Evolutionary conservation across 2,888 invertebrate genomes (phyloP).

Genomic region (Ophion ellenae): DNA sequence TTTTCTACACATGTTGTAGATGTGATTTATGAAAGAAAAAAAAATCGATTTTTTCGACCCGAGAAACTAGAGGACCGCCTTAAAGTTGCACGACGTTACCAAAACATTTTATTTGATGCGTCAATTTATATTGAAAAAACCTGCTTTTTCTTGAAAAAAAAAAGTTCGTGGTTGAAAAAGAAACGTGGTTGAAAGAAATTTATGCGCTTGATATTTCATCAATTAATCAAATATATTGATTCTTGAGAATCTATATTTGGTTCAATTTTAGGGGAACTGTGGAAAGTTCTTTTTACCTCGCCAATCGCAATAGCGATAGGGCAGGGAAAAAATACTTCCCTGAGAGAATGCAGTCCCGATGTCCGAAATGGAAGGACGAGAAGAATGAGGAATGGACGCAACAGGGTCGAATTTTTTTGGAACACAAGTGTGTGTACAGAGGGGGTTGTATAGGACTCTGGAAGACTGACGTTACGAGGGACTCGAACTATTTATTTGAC

Average conservation of each 20-base stretch:
- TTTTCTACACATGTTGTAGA: no score
- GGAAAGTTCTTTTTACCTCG: neutral
- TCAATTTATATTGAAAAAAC: neutral
- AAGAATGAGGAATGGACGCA: neutral
- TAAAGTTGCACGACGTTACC: neutral
- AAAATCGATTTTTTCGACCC: no score
- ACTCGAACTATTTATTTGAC: constrained; percentile 41
- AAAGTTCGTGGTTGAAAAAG: neutral
- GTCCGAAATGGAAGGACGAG: neutral
- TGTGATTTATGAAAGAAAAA: no score
- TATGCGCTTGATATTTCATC: neutral
- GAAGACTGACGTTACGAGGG: constrained; percentile 32
- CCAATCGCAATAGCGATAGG: neutral
- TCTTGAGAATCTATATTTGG: neutral
- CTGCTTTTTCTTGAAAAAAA: neutral
- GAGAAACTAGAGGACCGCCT: no score
- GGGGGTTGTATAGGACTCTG: constrained; percentile 29
- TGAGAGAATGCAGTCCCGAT: neutral
- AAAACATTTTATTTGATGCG: neutral
- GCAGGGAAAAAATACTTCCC: neutral
- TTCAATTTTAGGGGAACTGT: neutral
- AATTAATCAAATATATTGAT: neutral
- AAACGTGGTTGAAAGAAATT: neutral
- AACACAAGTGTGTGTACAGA: neutral
- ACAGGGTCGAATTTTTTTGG: neutral